Conservation (phyloP, 2,113 vertebrate species). For the Cygnus buccinator region DNA sequence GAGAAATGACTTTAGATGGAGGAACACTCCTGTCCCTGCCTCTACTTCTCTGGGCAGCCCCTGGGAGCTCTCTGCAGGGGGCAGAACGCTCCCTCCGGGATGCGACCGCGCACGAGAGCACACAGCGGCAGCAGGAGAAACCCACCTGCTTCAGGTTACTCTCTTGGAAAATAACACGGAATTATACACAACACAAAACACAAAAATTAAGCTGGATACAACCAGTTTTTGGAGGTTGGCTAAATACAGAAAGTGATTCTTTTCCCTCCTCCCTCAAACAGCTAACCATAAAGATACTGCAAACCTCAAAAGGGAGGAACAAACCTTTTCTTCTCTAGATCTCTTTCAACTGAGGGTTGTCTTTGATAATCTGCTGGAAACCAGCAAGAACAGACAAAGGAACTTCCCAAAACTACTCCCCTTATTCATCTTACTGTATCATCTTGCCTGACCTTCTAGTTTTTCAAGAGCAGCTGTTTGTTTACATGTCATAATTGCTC, state of each 20-base stretch:
- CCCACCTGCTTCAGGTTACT: not conserved
- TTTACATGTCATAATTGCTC: not conserved
- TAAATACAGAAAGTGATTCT: not conserved
- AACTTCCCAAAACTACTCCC: not conserved
- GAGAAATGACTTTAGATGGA: not conserved
- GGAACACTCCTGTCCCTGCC: not conserved
- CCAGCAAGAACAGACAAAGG: not conserved
- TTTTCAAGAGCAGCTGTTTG: not conserved
- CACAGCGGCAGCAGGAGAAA: accelerated
- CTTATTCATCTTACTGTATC: not conserved
- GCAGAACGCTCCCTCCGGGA: not conserved
- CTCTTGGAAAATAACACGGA: not conserved
- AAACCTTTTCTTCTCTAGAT: not conserved
- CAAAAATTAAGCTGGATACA: not conserved
- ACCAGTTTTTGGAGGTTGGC: not conserved
- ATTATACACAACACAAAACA: not conserved
- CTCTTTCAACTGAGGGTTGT: not conserved
- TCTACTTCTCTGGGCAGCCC: not conserved
- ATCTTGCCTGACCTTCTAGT: not conserved
- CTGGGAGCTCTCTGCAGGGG: not conserved
- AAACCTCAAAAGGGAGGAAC: not conserved
- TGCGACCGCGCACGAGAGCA: not conserved
- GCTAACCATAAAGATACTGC: not conserved
- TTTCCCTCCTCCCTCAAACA: not conserved
- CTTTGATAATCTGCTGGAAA: not conserved